Conservation (phyloP, 2,113 vertebrate species). For the Rutilus rutilus region DNA sequence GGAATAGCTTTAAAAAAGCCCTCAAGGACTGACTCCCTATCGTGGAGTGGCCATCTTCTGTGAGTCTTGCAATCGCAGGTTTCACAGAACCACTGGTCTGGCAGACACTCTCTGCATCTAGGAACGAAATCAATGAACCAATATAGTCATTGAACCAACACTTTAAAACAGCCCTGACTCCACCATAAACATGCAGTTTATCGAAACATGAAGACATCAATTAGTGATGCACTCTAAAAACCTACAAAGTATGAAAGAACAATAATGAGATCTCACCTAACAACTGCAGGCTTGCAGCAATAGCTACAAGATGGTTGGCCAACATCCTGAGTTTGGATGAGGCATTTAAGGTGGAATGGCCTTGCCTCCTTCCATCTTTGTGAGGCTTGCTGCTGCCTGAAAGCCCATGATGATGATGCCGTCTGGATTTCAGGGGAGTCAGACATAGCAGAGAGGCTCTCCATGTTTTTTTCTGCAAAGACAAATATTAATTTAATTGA, state of each 20-base stretch:
- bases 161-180: not conserved
- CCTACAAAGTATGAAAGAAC: constrained; percentile 2
- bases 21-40: constrained; percentile 26
- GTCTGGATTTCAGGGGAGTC: constrained; percentile 4
- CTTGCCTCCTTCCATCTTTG: constrained; percentile 31
- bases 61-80: constrained; percentile 10
- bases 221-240: not conserved
- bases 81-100: constrained; percentile 30
- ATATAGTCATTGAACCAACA: not conserved
- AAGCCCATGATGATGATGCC: constrained; percentile 13
- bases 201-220: not conserved
- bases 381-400: constrained; percentile 24
- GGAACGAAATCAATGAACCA: not conserved
- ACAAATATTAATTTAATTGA: constrained; percentile 12
- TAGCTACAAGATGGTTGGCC: constrained; percentile 20
- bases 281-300: constrained; percentile 6
- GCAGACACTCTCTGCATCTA: constrained; percentile 7
- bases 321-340: constrained; percentile 27
- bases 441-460: constrained; percentile 1
- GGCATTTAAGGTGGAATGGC: constrained; percentile 29
- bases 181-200: not conserved
- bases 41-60: constrained; percentile 5
- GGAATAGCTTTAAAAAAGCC: constrained; percentile 9
- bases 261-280: not conserved
- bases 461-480: constrained; percentile 39